Evolutionary conservation across 2,888 invertebrate genomes (phyloP), one percentile per base, ranked within the genome.

Genomic region (Patella caerulea): DNA sequence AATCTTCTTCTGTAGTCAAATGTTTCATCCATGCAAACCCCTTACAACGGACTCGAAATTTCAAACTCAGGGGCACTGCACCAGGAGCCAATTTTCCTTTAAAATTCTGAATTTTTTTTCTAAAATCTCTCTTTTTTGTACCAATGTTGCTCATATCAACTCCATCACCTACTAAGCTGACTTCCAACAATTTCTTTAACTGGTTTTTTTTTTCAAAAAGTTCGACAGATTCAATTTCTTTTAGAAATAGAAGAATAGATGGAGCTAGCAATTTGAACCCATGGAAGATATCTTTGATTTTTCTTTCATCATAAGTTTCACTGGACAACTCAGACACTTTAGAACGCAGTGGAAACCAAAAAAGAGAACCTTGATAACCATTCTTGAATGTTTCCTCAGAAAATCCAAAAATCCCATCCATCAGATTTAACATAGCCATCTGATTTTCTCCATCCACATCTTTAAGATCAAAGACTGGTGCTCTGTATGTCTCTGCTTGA

Each of bases 291-390:
- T 84, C 82, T 11, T 78, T 73, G 24, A 89, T 81, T 72, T 86
- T 86, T 12, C 80, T 73, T n/a, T 79, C 72, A n/a, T 79, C 73
- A 75, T 88, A 89, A 14, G 85, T 54, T 3, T 80, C 86, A 14
- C 83, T 81, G 24, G 88, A 89, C 15, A 90, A 77, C 7, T 83
- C 81, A 15, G 89, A 88, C n/a, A 74, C 54, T 17, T 69, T 72
- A 45, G 80, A 75, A 2, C 90, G 83, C n/a, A 90, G 80, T 9
- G 90, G 89, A 79, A 90, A 90, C 82, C 90, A 83, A 76, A 90
- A 90, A 70, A 90, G 45, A 7, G 89, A 89, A 52, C 90, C 90
- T 12, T 78, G 34, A 75, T 79, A 77, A 11, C 87, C 86, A 9
- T 75, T 73, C 2, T 79, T 72, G 14, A 87, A 79, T 3, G 81